Percentiles rank a stretch among this genome's conserved stretches.
These are phyloP conservation scores for Pteria penguin DNA, from an alignment of 2,888 invertebrate genomes.

Conservation along the genomic window DNA sequence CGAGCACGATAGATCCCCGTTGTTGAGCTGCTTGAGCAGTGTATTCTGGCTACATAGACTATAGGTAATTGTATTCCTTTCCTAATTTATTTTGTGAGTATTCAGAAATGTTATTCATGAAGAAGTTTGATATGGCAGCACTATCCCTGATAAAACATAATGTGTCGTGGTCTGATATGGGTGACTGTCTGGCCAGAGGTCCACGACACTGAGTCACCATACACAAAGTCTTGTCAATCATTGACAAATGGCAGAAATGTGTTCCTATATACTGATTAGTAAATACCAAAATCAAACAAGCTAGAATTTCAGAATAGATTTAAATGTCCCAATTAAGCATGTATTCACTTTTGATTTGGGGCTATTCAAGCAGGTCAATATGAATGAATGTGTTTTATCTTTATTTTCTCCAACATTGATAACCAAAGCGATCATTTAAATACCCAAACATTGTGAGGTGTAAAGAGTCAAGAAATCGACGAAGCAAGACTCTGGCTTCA, in stretches of 20 bases:
- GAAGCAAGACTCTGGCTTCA: background rate
- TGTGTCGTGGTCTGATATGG: too few species aligned
- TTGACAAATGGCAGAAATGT: background rate
- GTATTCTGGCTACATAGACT: too few species aligned
- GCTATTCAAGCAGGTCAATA: background rate
- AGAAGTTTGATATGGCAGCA: background rate
- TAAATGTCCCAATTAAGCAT: constrained; percentile 10
- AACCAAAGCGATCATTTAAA: background rate
- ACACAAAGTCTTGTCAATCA: background rate
- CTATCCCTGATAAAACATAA: background rate
- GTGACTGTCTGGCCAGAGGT: too few species aligned
- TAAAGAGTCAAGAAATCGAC: background rate
- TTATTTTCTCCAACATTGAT: background rate
- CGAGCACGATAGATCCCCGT: too few species aligned
- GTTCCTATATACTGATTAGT: background rate
- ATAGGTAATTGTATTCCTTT: too few species aligned
- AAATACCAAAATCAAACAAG: background rate
- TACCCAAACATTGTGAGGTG: background rate
- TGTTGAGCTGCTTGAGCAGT: too few species aligned
- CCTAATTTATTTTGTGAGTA: too few species aligned
- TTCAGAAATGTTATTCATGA: too few species aligned
- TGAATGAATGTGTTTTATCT: constrained; percentile 3
- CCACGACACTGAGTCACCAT: background rate
- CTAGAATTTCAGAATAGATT: background rate
- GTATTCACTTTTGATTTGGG: constrained; percentile 3